Base-by-base conservation (phyloP, 1,140 invertebrate genomes). In the Leptonema lineaticorne region DNA sequence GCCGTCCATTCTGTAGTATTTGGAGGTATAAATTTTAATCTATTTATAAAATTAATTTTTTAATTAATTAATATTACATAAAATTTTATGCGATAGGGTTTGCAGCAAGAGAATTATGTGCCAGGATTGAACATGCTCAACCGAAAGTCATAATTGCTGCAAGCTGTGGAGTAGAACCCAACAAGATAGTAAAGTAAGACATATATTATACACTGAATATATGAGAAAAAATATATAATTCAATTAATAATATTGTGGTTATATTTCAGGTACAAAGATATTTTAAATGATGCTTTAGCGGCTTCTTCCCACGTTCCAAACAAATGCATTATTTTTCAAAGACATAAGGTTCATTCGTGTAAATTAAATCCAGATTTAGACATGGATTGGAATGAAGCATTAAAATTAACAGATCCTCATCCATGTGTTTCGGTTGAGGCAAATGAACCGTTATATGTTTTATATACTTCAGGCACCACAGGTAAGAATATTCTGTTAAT, bases 391-490 rank as follows among this genome's bases (percentile, higher is more conserved):
- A 84, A 91, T 0, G 87, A 92, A 22, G 86, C 89, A 1, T 69
- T 95, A 20, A 77, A 78, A 14, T 78, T 80, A 29, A 81, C 86
- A 0, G 82, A 86, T 1, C 88, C 89, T 11, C 88, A 90, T 69
- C 88, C 92, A 1, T 95, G 92, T 75, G 90, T 96, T 2, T 86
- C 94, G 0, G 89, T 96, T 0, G 89, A 92, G 73, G 90, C 94
- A 8, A 95, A 93, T 74, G 91, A 97, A 73, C 92, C 95, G 0
- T 79, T 96, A 2, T 98, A 97, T 74, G 90, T 98, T 67, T 81
- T 98, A 0, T 97, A 98, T 75, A 98, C 95, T 0, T 97, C 94
- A 2, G 95, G 94, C 60, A 94, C 93, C 11, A 94, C 93, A 68
- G 90, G 90, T 82, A 63, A 11, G 22, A n/a, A n/a, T n/a, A n/a